These are phyloP conservation scores for Molorchus minor DNA, from an alignment of 2,888 invertebrate species.

Conservation along the genomic window DNA sequence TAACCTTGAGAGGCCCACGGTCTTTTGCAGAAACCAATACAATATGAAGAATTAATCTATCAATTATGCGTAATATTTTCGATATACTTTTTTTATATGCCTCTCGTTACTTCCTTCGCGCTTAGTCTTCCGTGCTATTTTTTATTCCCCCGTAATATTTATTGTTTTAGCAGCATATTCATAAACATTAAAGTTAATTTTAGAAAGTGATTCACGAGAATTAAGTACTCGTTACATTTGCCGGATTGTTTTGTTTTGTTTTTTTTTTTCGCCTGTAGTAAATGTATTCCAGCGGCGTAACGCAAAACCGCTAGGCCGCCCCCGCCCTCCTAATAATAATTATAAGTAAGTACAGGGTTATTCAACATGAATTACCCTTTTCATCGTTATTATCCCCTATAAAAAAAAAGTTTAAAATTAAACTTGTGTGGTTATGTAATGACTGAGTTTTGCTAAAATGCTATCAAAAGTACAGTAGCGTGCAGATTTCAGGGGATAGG, in stretches of 20 bases:
- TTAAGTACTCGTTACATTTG: conserved; percentile 15
- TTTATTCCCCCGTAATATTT: conserved; percentile 21
- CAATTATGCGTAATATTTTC: conserved; percentile 26
- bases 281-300: conserved; percentile 3
- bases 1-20: conserved; percentile 28
- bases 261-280: too few relatives aligned
- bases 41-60: conserved; percentile 28
- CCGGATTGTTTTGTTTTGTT: conserved; percentile 20
- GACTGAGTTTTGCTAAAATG: too few relatives aligned
- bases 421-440: too few relatives aligned
- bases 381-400: too few relatives aligned
- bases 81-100: conserved; percentile 13
- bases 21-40: conserved; percentile 25
- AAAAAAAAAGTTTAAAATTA: too few relatives aligned
- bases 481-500: too few relatives aligned
- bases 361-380: too few relatives aligned
- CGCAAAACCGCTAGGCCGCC: too few relatives aligned
- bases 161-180: conserved; percentile 21
- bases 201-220: conserved; percentile 20
- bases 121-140: conserved; percentile 17
- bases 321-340: too few relatives aligned
- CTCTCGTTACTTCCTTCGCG: background rate
- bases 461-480: too few relatives aligned
- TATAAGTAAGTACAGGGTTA: too few relatives aligned
- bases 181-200: conserved; percentile 22